Conservation (phyloP, 2,797 vertebrate species). For the Allobates femoralis region DNA sequence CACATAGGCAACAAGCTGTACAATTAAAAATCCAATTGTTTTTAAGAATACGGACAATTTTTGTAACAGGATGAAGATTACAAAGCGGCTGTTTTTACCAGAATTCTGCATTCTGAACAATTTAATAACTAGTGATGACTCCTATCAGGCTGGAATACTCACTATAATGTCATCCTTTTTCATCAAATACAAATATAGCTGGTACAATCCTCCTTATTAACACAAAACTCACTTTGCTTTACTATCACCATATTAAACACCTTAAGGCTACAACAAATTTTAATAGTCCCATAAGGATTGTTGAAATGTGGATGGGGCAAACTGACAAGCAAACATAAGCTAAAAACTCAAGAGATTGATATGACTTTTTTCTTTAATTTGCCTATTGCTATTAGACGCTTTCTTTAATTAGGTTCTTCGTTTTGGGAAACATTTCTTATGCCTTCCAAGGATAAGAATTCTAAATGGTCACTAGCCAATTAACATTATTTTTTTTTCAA, state of each 20-base stretch:
- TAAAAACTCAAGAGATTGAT: constrained; percentile 58
- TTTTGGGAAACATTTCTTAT: constrained; percentile 43
- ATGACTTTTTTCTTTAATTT: constrained; percentile 53
- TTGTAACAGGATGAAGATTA: too few species aligned
- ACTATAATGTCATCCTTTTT: neutral
- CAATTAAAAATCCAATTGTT: too few species aligned
- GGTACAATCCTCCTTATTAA: constrained; percentile 28
- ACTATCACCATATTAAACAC: constrained; percentile 40
- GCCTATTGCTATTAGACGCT: constrained; percentile 57
- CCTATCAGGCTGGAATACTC: neutral
- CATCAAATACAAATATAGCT: constrained; percentile 28
- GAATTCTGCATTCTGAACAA: too few species aligned
- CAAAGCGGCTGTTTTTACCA: too few species aligned
- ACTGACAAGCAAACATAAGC: constrained; percentile 51
- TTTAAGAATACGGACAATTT: too few species aligned
- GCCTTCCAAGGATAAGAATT: constrained; percentile 48
- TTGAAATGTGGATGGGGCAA: constrained; percentile 39
- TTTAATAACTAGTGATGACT: too few species aligned
- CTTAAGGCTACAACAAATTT: constrained; percentile 55
- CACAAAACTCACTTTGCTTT: constrained; percentile 41
- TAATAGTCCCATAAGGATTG: constrained; percentile 44
- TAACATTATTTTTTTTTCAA: constrained; percentile 16
- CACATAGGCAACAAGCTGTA: too few species aligned
- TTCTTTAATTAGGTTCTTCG: constrained; percentile 61
- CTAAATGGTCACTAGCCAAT: constrained; percentile 53